A percentile compares a stretch with the other conserved stretches of the same genome.
phyloP scores from a whole-genome alignment of 2,797 vertebrate genomes.

The Etheostoma nigrum region DNA sequence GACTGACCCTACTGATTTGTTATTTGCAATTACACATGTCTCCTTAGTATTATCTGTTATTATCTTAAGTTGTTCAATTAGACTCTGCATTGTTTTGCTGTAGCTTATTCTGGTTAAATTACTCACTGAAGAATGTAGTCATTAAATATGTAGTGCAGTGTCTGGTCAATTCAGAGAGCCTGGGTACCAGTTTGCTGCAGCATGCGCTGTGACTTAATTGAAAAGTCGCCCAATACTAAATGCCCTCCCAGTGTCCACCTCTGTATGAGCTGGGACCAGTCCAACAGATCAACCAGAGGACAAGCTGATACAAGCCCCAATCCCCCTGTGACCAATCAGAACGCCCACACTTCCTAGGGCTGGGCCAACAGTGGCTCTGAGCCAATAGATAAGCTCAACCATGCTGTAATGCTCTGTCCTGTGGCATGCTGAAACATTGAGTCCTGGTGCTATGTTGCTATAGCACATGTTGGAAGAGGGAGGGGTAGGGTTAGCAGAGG shows the following conservation, averaged over 20 bases:
- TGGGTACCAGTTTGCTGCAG: slow-evolving; percentile 59
- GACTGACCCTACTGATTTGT: slow-evolving; percentile 31
- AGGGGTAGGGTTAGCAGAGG: slow-evolving; percentile 41
- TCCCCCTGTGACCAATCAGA: slow-evolving; percentile 78
- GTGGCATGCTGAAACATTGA: slow-evolving; percentile 72
- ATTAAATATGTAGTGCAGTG: slow-evolving; percentile 44
- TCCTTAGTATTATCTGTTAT: slow-evolving; percentile 35
- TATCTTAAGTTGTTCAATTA: slow-evolving; percentile 49
- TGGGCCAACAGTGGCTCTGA: slow-evolving; percentile 73
- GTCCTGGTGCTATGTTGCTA: slow-evolving; percentile 72
- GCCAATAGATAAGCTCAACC: slow-evolving; percentile 81
- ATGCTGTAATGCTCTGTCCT: slow-evolving; percentile 77
- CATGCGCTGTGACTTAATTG: slow-evolving; percentile 60
- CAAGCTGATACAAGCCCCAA: slow-evolving; percentile 77
- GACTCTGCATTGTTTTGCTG: slow-evolving; percentile 32
- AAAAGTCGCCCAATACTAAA: slow-evolving; percentile 67
- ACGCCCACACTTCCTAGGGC: slow-evolving; percentile 66
- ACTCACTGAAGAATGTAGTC: slow-evolving; percentile 20
- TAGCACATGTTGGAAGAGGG: slow-evolving; percentile 68
- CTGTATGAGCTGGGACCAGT: slow-evolving; percentile 73
- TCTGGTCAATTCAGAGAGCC: slow-evolving; percentile 32
- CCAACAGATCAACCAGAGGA: slow-evolving; percentile 79
- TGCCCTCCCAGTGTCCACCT: slow-evolving; percentile 70
- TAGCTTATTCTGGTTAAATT: slow-evolving; percentile 38
- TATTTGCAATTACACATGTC: slow-evolving; percentile 45